These are phyloP conservation scores for Platalea minor DNA, from an alignment of 2,797 vertebrate genomes.

Conservation along the genomic window DNA sequence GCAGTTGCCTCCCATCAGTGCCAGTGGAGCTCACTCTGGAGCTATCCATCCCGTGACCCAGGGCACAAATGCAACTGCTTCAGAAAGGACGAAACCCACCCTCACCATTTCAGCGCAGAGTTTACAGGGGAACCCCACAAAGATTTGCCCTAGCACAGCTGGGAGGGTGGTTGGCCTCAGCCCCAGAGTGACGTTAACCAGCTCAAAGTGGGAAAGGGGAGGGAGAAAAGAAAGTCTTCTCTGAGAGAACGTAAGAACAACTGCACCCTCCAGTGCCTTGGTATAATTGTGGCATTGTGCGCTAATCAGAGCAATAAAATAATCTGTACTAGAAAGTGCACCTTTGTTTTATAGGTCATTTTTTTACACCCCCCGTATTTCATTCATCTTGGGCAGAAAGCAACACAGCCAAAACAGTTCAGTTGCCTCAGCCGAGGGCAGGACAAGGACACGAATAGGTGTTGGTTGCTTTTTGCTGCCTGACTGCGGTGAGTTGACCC, in stretches of 20 bases:
- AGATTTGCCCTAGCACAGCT: neutral
- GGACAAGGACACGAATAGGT: neutral
- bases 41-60: no score
- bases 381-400: neutral
- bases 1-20: accelerated
- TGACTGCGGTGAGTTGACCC: neutral
- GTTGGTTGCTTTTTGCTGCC: neutral
- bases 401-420: neutral
- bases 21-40: neutral
- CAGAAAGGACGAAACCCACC: neutral
- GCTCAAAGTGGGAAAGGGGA: neutral
- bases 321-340: neutral
- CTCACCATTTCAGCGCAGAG: neutral
- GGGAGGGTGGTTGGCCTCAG: neutral
- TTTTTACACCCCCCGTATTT: neutral
- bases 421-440: neutral
- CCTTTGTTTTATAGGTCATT: neutral
- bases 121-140: neutral
- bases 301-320: neutral
- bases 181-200: accelerated
- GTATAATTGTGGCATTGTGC: neutral
- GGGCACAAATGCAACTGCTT: neutral
- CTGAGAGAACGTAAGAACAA: neutral
- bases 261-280: neutral
- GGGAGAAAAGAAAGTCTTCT: neutral